phyloP scores from a whole-genome alignment of 2,113 vertebrate species.

The Oceanites oceanicus region DNA sequence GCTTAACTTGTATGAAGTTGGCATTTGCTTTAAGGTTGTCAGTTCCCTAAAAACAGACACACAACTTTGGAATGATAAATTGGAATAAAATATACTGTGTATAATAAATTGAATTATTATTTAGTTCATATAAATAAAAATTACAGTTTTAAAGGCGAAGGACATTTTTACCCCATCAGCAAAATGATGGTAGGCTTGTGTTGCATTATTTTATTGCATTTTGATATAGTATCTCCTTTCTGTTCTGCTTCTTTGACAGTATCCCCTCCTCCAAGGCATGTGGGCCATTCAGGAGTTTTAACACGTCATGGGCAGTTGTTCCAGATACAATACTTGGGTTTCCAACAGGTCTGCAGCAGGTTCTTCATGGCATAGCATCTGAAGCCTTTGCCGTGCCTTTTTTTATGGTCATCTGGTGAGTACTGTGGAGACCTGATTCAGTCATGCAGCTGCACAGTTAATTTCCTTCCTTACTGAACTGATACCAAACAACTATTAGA shows the following conservation, averaged over 20 bases:
- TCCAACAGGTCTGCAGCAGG: slow-evolving; percentile 51
- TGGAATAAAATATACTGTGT: background rate
- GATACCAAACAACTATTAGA: background rate
- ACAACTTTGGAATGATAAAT: background rate
- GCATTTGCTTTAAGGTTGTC: background rate
- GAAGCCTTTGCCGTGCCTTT: slow-evolving; percentile 91
- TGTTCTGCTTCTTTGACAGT: slow-evolving; percentile 64
- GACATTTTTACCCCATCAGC: background rate
- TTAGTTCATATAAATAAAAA: background rate
- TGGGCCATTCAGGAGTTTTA: slow-evolving; percentile 87
- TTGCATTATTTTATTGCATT: background rate
- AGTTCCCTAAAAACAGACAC: background rate
- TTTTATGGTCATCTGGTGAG: slow-evolving; percentile 90
- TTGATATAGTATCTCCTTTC: background rate
- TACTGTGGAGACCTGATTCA: background rate
- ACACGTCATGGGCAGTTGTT: slow-evolving; percentile 85
- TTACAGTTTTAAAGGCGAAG: background rate
- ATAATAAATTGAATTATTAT: background rate
- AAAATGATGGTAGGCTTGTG: background rate
- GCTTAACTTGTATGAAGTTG: background rate
- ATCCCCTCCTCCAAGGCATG: slow-evolving; percentile 88
- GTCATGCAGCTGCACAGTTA: background rate
- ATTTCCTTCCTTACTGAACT: background rate
- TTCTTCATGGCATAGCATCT: slow-evolving; percentile 80
- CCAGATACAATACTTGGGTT: slow-evolving; percentile 70